phyloP scores from a whole-genome alignment of 2,888 invertebrate species.

The Tenthredo notha region DNA sequence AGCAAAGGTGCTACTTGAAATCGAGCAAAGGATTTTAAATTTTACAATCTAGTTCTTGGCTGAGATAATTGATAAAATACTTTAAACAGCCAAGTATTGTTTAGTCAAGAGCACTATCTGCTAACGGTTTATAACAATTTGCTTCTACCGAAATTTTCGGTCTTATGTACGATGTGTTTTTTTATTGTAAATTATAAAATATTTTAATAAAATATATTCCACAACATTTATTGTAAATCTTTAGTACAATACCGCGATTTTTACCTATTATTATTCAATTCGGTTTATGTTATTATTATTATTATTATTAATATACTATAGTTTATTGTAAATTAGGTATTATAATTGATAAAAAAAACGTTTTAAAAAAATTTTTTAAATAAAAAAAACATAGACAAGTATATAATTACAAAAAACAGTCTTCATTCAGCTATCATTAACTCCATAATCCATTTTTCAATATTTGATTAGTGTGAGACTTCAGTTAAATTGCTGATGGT shows the following conservation, averaged over 20 bases:
- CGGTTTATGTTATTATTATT: background rate
- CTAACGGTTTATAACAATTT: constrained; percentile 24
- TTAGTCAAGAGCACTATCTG: constrained; percentile 7
- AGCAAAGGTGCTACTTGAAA: constrained; percentile 35
- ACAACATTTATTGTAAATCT: constrained; percentile 32
- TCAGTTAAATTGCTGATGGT: background rate
- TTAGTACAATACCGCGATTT: constrained; percentile 42
- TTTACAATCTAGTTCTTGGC: constrained; percentile 28
- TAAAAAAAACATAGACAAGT: constrained; percentile 34
- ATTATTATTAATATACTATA: background rate
- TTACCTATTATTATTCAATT: background rate
- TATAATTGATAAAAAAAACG: constrained; percentile 14
- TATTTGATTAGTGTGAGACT: constrained; percentile 24
- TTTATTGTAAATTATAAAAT: constrained; percentile 69
- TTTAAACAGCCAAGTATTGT: background rate
- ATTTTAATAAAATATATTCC: constrained; percentile 68
- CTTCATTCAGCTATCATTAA: constrained; percentile 42
- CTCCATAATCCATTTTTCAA: constrained; percentile 4
- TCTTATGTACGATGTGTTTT: constrained; percentile 66
- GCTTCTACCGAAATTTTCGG: constrained; percentile 14
- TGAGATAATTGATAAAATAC: background rate
- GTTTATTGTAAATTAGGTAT: constrained; percentile 29
- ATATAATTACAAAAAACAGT: constrained; percentile 39
- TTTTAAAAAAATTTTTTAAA: constrained; percentile 1
- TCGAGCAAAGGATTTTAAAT: background rate